A percentile compares a stretch with the other conserved stretches of the same genome.
These are phyloP conservation scores for Gymnothorax reevesii DNA, from an alignment of 2,797 vertebrate genomes.

Conservation along the genomic window DNA sequence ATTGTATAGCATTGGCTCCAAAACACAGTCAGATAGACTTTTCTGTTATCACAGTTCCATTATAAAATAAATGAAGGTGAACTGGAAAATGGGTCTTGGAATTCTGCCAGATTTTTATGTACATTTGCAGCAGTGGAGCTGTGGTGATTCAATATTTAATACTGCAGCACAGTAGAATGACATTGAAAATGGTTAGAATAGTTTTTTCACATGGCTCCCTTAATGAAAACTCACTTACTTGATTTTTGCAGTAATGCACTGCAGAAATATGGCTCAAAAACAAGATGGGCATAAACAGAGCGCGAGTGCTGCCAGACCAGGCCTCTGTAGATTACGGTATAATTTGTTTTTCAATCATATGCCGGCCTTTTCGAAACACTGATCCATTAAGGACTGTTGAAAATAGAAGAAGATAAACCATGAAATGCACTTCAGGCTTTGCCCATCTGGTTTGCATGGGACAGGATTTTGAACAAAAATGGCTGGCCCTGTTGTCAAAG, in stretches of 20 bases:
- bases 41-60: neutral
- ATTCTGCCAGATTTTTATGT: neutral
- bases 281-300: neutral
- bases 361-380: neutral
- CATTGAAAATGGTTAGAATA: neutral
- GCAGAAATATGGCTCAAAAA: neutral
- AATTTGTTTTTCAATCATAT: neutral
- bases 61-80: neutral
- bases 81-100: neutral
- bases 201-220: neutral
- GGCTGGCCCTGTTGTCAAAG: neutral
- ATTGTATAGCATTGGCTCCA: neutral
- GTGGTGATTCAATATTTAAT: constrained; percentile 9
- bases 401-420: neutral
- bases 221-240: constrained; percentile 10
- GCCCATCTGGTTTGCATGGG: neutral
- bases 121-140: neutral
- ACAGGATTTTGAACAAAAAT: neutral
- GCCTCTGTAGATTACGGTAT: neutral
- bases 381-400: neutral
- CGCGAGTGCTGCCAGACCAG: neutral
- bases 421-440: neutral
- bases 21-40: neutral
- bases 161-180: neutral
- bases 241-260: neutral